phyloP scores from a whole-genome alignment of 1,140 invertebrate species.

The Marisa cornuarietis region DNA sequence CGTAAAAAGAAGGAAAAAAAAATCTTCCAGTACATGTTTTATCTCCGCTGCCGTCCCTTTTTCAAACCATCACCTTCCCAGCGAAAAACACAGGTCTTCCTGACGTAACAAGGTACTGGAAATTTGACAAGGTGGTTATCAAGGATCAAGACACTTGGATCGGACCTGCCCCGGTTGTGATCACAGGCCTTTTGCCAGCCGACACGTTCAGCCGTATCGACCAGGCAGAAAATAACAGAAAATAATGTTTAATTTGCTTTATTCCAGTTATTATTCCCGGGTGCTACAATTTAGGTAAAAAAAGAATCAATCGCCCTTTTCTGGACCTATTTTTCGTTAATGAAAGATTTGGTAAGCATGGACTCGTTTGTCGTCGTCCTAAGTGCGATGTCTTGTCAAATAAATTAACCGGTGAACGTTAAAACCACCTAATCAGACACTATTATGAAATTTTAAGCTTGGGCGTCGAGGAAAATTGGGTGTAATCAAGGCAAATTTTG shows the following conservation, averaged over 20 bases:
- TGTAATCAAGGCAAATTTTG: constrained; percentile 56
- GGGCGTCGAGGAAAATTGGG: constrained; percentile 46
- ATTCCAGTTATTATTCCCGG: constrained; percentile 48
- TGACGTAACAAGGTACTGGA: constrained; percentile 24
- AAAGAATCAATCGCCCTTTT: constrained; percentile 42
- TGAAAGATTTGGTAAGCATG: constrained; percentile 39
- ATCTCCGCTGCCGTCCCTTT: neutral
- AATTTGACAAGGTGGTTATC: constrained; percentile 24
- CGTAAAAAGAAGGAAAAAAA: too few species aligned
- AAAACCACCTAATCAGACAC: constrained; percentile 49
- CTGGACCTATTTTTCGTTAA: constrained; percentile 27
- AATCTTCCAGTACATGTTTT: too few species aligned
- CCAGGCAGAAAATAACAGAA: constrained; percentile 45
- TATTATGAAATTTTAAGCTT: constrained; percentile 59
- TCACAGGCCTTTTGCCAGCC: constrained; percentile 26
- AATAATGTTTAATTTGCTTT: constrained; percentile 51
- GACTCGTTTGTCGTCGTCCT: constrained; percentile 33
- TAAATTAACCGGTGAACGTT: constrained; percentile 54
- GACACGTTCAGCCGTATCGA: constrained; percentile 15
- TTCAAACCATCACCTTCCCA: constrained; percentile 15
- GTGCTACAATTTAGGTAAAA: constrained; percentile 40
- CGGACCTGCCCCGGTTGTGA: constrained; percentile 12
- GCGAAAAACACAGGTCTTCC: neutral
- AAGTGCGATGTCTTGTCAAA: constrained; percentile 50
- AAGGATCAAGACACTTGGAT: constrained; percentile 6